Base-by-base conservation (phyloP, 2,888 invertebrate species). In the Caenorhabditis angaria region DNA sequence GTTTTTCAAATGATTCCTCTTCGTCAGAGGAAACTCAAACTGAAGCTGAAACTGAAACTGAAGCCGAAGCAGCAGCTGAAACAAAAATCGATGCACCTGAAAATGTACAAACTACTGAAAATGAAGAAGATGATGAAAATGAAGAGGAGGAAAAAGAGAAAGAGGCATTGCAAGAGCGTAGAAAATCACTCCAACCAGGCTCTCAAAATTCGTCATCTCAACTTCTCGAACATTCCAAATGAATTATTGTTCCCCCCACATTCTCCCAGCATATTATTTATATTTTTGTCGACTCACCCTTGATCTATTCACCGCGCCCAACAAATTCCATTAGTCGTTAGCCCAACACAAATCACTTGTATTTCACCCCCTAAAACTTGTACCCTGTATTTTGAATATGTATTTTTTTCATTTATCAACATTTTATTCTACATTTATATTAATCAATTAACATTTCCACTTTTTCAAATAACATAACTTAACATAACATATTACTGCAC, bases 181-280 rank as follows among this genome's bases (percentile, higher is more conserved):
- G 55, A 8, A 29, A 47, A 29, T 61, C 57, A n/a, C 22, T 50
- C 28, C 65, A 73, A 60, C 53, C 56, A 2, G 65, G 73, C 5
- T 68, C 73, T 3, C 65, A 68, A 6, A 73, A 65, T 25, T 73
- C 73, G 4, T 69, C 65, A 2, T 69, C 68, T 48, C 65, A 73
- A 48, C 65, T 73, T 14, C 32, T 73, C n/a, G 72, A 67, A n/a
- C 57, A 67, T 32, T 41, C 41, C 41, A 41, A 41, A 41, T 41
- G 18, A 41, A 41, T 18, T n/a, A n/a, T n/a, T n/a, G n/a, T n/a
- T n/a, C n/a, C n/a, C n/a, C n/a, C n/a, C n/a, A n/a, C n/a, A n/a
- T n/a, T n/a, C n/a, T n/a, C n/a, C n/a, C 27, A n/a, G 4, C 18
- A 55, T 47, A 25, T 20, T 12, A n/a, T 20, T 14, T 28, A 12